phyloP scores from a whole-genome alignment of 2,888 invertebrate genomes.

The Holacanthella duospinosa region DNA sequence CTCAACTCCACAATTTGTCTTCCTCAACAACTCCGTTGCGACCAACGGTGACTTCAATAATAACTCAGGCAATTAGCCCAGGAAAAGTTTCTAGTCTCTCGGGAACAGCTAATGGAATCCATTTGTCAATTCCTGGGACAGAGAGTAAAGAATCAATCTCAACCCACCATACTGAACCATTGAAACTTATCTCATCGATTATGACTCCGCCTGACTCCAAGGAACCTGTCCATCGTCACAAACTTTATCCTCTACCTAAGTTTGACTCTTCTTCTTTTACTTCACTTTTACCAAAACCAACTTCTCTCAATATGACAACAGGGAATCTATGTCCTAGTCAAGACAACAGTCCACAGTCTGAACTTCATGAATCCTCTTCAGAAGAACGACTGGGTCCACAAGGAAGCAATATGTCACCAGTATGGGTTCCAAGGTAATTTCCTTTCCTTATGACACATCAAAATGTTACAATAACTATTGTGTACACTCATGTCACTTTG shows the following conservation, averaged over 20 bases:
- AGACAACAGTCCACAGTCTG: not conserved
- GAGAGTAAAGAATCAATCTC: not conserved
- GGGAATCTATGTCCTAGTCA: not conserved
- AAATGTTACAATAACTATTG: no score
- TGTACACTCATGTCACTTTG: not conserved
- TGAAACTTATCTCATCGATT: slow-evolving; percentile 1
- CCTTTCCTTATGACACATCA: no score
- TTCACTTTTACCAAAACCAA: not conserved
- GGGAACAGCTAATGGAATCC: not conserved
- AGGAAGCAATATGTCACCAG: slow-evolving; percentile 27
- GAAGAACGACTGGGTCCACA: slow-evolving; percentile 23
- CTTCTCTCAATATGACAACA: not conserved
- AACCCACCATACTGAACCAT: slow-evolving; percentile 36
- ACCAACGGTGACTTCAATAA: not conserved
- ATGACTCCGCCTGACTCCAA: slow-evolving; percentile 1
- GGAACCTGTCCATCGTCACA: not conserved
- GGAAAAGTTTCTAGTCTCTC: not conserved
- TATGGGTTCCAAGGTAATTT: slow-evolving; percentile 29
- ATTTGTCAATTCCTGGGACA: not conserved
- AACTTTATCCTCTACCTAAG: not conserved
- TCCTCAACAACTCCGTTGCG: not conserved
- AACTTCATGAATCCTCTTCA: slow-evolving; percentile 11
- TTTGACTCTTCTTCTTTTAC: not conserved
- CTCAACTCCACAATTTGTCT: slow-evolving; percentile 1
- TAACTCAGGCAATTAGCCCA: slow-evolving; percentile 2